A percentile compares a stretch with the other conserved stretches of the same genome.
Conservation (phyloP, 1,140 invertebrate genomes). For the Wiebesia pumilae region DNA sequence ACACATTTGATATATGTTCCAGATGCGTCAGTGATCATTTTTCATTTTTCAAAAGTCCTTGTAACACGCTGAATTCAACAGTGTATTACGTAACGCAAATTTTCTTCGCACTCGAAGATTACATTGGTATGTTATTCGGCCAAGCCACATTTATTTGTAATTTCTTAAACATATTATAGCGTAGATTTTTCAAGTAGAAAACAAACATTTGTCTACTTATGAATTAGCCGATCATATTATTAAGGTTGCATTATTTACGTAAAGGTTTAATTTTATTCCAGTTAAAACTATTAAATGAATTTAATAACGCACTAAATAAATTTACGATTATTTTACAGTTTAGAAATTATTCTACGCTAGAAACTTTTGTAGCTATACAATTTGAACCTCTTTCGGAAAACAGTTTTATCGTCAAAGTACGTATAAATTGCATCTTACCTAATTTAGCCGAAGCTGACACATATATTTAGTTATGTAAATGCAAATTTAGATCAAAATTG, state of each 20-base stretch:
- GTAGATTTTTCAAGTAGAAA: no score
- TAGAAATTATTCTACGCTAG: background rate
- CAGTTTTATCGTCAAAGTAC: background rate
- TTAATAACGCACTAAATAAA: background rate
- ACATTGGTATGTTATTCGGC: no score
- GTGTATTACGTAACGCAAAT: no score
- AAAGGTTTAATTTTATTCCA: background rate
- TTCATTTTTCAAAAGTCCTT: no score
- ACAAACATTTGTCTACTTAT: background rate
- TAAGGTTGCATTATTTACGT: background rate
- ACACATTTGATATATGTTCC: no score
- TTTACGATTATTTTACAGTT: conserved; percentile 1
- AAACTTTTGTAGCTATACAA: background rate
- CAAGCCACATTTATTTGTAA: no score
- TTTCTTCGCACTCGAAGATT: no score
- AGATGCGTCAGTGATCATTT: no score
- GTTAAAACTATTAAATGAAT: background rate
- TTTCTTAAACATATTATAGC: no score
- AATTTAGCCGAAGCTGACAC: background rate
- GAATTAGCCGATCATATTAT: background rate
- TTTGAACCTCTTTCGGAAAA: background rate
- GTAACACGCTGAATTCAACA: no score
- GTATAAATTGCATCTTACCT: background rate
- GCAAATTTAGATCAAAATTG: background rate
- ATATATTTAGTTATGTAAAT: background rate